phyloP scores from a whole-genome alignment of 1,140 invertebrate genomes.

The Drosophila lacteicornis region DNA sequence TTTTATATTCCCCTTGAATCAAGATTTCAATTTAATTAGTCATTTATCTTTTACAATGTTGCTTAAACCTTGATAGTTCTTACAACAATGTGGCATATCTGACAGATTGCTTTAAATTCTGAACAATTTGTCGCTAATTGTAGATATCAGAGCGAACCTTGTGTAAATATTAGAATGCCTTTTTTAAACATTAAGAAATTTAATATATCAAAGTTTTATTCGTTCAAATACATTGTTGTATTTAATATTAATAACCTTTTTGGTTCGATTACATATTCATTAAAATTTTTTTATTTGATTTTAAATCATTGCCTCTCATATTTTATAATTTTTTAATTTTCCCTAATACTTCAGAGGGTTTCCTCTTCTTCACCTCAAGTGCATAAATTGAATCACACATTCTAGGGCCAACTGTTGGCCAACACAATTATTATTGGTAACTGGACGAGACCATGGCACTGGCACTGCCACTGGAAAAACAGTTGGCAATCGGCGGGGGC shows the following conservation, averaged over 20 bases:
- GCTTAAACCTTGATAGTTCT: not conserved
- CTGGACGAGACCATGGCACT: slow-evolving; percentile 15
- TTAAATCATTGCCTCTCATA: not conserved
- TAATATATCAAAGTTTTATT: not conserved
- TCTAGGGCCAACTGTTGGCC: slow-evolving; percentile 14
- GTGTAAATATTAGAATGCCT: no score
- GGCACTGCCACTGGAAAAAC: slow-evolving; percentile 22
- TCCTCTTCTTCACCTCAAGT: not conserved
- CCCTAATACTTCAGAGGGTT: not conserved
- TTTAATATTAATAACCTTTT: not conserved
- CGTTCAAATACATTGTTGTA: no score
- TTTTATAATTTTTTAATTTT: not conserved
- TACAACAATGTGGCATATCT: not conserved
- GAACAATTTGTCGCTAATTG: not conserved
- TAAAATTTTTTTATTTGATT: not conserved
- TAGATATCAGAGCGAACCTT: no score
- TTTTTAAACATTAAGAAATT: no score
- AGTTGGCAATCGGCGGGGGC: slow-evolving; percentile 30
- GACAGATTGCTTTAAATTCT: not conserved
- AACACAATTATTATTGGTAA: slow-evolving; percentile 13
- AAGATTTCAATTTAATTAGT: not conserved
- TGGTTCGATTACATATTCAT: not conserved
- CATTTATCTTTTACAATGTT: not conserved
- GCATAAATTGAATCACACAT: slow-evolving; percentile 3
- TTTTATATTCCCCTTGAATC: not conserved